phyloP scores from a whole-genome alignment of 2,797 vertebrate species.

The Aplochiton taeniatus region DNA sequence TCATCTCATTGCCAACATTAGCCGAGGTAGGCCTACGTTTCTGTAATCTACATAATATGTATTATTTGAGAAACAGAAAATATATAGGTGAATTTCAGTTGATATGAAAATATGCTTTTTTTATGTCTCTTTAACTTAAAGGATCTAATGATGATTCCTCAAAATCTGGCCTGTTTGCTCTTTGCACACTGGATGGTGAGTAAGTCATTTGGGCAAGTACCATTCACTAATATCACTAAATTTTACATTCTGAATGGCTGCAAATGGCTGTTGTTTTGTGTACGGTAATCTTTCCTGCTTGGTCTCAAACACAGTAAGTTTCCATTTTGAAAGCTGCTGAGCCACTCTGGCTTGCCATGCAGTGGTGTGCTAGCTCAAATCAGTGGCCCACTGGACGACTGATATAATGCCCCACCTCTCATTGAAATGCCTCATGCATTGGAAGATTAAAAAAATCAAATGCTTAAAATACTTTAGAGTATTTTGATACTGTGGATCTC shows the following conservation, averaged over 20 bases:
- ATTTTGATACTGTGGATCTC: no score
- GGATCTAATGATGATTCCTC: slow-evolving; percentile 77
- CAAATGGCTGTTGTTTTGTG: neutral
- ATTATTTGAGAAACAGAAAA: no score
- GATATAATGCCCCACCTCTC: no score
- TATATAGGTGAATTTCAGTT: neutral
- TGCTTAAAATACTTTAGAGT: no score
- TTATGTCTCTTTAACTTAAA: slow-evolving; percentile 43
- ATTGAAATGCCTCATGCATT: no score
- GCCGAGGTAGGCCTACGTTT: slow-evolving; percentile 74
- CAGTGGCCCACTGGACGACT: neutral
- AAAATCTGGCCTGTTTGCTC: slow-evolving; percentile 90
- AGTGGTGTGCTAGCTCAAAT: neutral
- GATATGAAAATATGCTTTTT: neutral
- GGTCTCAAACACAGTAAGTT: neutral
- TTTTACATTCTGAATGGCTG: neutral
- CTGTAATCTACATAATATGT: neutral
- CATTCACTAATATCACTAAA: neutral
- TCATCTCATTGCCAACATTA: slow-evolving; percentile 93
- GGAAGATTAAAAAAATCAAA: no score
- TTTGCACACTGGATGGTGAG: slow-evolving; percentile 96
- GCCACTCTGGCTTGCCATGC: neutral
- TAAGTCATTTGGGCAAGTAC: neutral
- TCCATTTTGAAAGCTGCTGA: neutral
- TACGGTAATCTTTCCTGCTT: neutral